Conservation (phyloP, 2,113 vertebrate genomes). For the Cochlearius cochlearius region DNA sequence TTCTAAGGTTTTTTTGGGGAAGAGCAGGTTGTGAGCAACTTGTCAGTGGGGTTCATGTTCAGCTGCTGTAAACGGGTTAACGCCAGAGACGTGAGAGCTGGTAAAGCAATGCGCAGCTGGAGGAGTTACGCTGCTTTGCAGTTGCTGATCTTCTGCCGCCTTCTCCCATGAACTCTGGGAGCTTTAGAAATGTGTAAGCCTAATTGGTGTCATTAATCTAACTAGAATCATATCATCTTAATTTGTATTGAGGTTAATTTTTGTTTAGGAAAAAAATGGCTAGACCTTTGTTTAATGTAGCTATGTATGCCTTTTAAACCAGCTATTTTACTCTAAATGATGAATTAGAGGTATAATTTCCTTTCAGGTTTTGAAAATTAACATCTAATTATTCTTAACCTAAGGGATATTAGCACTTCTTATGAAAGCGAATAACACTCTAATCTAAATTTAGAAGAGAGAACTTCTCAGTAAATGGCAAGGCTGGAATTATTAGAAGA, state of each 20-base stretch:
- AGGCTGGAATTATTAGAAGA: background rate
- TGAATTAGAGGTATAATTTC: constrained; percentile 5
- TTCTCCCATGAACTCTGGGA: background rate
- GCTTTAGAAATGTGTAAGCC: background rate
- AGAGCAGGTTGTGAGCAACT: background rate
- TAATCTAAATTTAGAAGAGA: background rate
- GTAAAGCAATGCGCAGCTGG: accelerated
- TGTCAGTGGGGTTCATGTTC: background rate
- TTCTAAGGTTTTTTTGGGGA: background rate
- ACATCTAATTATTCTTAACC: constrained; percentile 28
- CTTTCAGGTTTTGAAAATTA: constrained; percentile 35
- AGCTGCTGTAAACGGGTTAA: background rate
- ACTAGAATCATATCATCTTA: background rate
- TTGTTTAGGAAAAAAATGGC: background rate
- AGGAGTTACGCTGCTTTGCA: background rate
- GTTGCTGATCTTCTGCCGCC: background rate
- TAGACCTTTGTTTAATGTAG: background rate
- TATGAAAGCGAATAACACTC: background rate
- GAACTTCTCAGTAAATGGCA: background rate
- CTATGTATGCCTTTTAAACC: background rate
- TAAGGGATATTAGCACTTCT: background rate
- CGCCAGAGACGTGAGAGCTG: background rate
- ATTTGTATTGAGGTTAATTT: background rate
- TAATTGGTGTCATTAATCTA: background rate
- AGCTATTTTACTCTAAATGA: background rate